Conservation (phyloP, 2,888 invertebrate genomes). For the Caenorhabditis sp. region DNA sequence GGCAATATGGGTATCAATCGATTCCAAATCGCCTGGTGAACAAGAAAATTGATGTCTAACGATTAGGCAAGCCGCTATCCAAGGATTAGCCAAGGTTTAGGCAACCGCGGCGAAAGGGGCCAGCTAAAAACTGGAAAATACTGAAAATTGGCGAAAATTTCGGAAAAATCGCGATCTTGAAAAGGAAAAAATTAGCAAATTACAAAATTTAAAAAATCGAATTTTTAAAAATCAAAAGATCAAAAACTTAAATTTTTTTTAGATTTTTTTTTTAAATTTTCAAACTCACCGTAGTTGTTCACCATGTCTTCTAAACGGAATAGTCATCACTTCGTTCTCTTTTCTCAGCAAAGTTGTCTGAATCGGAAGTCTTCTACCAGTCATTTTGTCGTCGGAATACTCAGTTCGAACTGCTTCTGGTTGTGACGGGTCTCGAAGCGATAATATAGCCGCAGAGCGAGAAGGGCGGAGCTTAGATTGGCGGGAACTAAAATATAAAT, state of each 20-base stretch:
- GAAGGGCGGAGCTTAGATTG: conserved; percentile 48
- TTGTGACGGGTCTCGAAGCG: background rate
- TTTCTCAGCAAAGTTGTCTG: conserved; percentile 36
- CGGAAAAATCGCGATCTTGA: background rate
- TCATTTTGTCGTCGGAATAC: too few species aligned
- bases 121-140: too few species aligned
- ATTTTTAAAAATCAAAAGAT: background rate
- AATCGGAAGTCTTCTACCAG: conserved; percentile 19
- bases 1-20: too few species aligned
- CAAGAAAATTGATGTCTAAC: too few species aligned
- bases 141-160: too few species aligned
- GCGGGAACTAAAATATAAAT: background rate
- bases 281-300: background rate
- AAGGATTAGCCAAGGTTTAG: too few species aligned
- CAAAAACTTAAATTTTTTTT: background rate
- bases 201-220: background rate
- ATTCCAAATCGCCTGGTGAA: too few species aligned
- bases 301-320: too few species aligned
- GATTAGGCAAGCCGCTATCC: too few species aligned
- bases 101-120: background rate
- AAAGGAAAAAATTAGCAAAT: background rate
- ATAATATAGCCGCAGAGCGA: conserved; percentile 15
- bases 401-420: too few species aligned
- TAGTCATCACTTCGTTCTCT: conserved; percentile 44
- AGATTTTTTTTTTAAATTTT: too few species aligned